Conservation (phyloP, 2,888 invertebrate species). For the Diloba caeruleocephala region DNA sequence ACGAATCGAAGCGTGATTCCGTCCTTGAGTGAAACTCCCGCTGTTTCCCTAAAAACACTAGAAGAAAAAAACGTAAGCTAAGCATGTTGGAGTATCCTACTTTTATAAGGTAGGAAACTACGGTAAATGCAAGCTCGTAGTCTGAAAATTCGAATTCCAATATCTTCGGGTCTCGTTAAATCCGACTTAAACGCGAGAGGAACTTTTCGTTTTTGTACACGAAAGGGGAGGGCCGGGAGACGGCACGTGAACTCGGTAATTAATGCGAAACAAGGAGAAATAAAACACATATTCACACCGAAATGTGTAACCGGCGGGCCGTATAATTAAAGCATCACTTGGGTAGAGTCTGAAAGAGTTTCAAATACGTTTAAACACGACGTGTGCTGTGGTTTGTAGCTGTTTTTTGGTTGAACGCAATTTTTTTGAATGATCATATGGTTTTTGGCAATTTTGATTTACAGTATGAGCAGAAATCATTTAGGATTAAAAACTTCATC, state of each 20-base stretch:
- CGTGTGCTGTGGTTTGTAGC: slow-evolving; percentile 39
- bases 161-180: slow-evolving; percentile 65
- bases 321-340: slow-evolving; percentile 79
- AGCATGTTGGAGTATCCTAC: slow-evolving; percentile 20
- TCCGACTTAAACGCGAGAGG: slow-evolving; percentile 54
- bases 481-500: slow-evolving; percentile 22
- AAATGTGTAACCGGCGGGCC: slow-evolving; percentile 68
- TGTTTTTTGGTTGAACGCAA: slow-evolving; percentile 39
- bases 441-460: slow-evolving; percentile 37
- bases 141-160: slow-evolving; percentile 53
- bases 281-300: slow-evolving; percentile 71
- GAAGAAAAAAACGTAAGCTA: slow-evolving; percentile 10
- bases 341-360: slow-evolving; percentile 61
- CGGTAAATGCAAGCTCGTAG: slow-evolving; percentile 29
- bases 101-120: slow-evolving; percentile 30
- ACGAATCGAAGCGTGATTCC: slow-evolving; percentile 6
- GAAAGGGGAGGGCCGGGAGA: slow-evolving; percentile 63
- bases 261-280: slow-evolving; percentile 79
- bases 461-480: slow-evolving; percentile 26
- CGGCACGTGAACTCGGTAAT: slow-evolving; percentile 69
- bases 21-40: neutral
- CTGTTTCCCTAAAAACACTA: slow-evolving; percentile 14
- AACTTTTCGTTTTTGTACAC: slow-evolving; percentile 73
- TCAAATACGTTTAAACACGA: slow-evolving; percentile 50
- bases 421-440: slow-evolving; percentile 38